Conservation (phyloP, 2,113 vertebrate genomes). For the Alces alces region DNA sequence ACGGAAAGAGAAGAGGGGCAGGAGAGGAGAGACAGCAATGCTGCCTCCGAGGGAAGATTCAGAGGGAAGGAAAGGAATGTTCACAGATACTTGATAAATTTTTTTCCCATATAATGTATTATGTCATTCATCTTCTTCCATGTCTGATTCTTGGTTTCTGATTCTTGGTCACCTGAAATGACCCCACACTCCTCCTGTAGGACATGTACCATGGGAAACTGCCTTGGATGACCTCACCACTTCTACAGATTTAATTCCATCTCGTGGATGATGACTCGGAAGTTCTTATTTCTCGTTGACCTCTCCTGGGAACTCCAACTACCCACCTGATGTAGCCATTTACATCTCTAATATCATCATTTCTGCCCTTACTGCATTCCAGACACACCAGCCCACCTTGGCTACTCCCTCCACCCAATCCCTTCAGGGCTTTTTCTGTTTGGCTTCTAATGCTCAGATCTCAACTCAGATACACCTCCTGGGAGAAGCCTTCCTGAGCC, state of each 20-base stretch:
- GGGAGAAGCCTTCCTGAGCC: background rate
- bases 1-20: fast-evolving
- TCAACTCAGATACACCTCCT: background rate
- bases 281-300: background rate
- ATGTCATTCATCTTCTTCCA: background rate
- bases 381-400: background rate
- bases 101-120: background rate
- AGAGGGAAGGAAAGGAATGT: background rate
- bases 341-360: background rate
- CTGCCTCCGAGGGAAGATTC: background rate
- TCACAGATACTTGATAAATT: background rate
- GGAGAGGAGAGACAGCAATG: background rate
- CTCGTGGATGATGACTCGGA: background rate
- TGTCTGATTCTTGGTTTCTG: background rate
- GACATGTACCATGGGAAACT: background rate
- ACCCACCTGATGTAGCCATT: background rate
- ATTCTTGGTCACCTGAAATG: background rate
- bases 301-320: background rate
- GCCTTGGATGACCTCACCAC: too few species aligned
- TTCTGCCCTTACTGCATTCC: background rate
- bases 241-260: background rate
- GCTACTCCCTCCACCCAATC: background rate
- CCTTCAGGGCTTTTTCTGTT: background rate
- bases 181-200: background rate
- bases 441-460: background rate